phyloP scores from a whole-genome alignment of 2,113 vertebrate species.

The Hyaena hyaena region DNA sequence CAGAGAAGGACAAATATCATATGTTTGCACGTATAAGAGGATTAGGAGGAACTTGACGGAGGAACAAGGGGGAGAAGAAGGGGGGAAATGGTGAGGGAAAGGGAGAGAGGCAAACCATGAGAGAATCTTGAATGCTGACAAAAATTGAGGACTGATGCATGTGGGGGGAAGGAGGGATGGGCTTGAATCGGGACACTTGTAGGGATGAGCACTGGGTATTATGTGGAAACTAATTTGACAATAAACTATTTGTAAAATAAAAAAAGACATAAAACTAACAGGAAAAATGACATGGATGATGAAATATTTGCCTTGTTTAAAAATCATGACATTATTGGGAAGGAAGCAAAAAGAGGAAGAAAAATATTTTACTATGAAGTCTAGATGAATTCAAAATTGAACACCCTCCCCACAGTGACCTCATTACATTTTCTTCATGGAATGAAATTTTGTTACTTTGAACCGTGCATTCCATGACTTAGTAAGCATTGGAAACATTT shows the following conservation, averaged over 20 bases:
- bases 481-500: constrained; percentile 18
- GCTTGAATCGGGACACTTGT: no score
- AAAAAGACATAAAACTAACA: not conserved
- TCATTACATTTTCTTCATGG: not conserved
- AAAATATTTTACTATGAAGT: constrained; percentile 5
- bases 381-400: not conserved
- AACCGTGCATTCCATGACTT: not conserved
- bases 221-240: no score
- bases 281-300: not conserved
- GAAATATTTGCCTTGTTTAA: constrained; percentile 51
- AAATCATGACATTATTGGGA: constrained; percentile 5
- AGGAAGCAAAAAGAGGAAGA: not conserved
- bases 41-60: no score
- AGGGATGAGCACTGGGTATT: no score
- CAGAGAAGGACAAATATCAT: no score
- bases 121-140: no score
- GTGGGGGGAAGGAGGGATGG: no score
- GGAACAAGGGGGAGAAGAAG: no score
- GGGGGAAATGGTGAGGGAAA: no score
- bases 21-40: no score
- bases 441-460: not conserved
- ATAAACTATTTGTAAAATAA: not conserved
- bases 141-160: no score
- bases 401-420: not conserved
- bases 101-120: no score